A percentile compares a stretch with the other conserved stretches of the same genome.
phyloP scores from a whole-genome alignment of 2,797 vertebrate genomes.

The Orestias chungarensis region DNA sequence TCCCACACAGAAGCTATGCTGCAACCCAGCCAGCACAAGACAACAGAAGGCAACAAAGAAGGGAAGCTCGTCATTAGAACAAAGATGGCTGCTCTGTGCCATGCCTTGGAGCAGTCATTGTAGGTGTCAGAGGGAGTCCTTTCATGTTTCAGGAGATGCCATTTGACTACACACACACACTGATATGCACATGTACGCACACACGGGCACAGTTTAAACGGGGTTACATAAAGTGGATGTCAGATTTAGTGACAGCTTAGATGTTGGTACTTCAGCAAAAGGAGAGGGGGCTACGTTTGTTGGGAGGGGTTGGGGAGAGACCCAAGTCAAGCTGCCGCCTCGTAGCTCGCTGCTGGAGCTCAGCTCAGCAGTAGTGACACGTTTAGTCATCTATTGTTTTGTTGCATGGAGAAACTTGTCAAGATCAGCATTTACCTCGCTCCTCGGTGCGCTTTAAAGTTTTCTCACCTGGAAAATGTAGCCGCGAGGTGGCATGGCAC shows the following conservation, averaged over 20 bases:
- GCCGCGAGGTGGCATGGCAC: conserved; percentile 78
- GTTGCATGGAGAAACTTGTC: conserved; percentile 81
- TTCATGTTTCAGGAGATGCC: conserved; percentile 75
- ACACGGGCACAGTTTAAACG: conserved; percentile 68
- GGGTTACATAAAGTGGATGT: conserved; percentile 84
- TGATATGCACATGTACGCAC: conserved; percentile 40
- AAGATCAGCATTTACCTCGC: conserved; percentile 82
- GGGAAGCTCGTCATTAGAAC: conserved; percentile 75
- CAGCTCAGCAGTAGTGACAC: conserved; percentile 66
- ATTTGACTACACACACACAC: conserved; percentile 57
- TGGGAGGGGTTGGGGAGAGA: conserved; percentile 7
- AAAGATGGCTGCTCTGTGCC: conserved; percentile 77
- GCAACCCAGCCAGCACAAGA: conserved; percentile 76
- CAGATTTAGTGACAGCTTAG: conserved; percentile 82
- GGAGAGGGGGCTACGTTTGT: conserved; percentile 41
- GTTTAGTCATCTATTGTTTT: conserved; percentile 82
- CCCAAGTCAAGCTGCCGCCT: conserved; percentile 55
- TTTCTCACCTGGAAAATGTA: conserved; percentile 76
- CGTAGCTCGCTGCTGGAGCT: conserved; percentile 68
- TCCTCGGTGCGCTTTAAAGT: conserved; percentile 76
- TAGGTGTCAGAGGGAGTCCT: conserved; percentile 76
- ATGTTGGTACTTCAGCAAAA: conserved; percentile 58
- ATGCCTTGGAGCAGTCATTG: conserved; percentile 80
- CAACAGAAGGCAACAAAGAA: conserved; percentile 76
- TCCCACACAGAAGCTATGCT: conserved; percentile 40